These are phyloP conservation scores for Nezara viridula DNA, from an alignment of 2,888 invertebrate species.

Conservation along the genomic window DNA sequence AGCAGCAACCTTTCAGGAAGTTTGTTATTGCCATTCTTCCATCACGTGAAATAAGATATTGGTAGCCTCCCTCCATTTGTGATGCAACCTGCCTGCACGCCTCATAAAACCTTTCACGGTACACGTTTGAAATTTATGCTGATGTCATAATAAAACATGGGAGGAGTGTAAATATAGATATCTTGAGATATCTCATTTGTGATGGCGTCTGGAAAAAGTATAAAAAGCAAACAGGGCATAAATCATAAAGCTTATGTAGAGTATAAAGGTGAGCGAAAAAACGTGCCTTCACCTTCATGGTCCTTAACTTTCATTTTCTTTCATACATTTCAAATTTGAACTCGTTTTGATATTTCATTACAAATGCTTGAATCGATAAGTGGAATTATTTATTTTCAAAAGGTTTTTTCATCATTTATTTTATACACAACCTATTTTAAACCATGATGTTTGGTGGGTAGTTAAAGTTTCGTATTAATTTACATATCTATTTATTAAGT, in stretches of 20 bases:
- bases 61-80: neutral
- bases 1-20: neutral
- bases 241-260: neutral
- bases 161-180: constrained; percentile 40
- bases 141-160: constrained; percentile 38
- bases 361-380: neutral
- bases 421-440: no score
- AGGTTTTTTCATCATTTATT: no score
- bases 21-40: neutral
- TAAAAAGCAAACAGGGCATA: constrained; percentile 6
- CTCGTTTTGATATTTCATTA: neutral
- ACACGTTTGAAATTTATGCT: constrained; percentile 44
- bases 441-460: no score
- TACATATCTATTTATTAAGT: no score
- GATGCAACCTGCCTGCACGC: constrained; percentile 27
- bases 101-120: constrained; percentile 47
- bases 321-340: neutral
- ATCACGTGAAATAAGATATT: neutral
- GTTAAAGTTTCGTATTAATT: no score
- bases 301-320: neutral
- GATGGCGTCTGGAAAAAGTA: constrained; percentile 15
- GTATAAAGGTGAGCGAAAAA: neutral
- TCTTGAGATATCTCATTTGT: constrained; percentile 34
- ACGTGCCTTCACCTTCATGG: neutral
- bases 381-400: no score